Evolutionary conservation across 2,113 vertebrate species (phyloP).

Genomic region (Colossoma macropomum): DNA sequence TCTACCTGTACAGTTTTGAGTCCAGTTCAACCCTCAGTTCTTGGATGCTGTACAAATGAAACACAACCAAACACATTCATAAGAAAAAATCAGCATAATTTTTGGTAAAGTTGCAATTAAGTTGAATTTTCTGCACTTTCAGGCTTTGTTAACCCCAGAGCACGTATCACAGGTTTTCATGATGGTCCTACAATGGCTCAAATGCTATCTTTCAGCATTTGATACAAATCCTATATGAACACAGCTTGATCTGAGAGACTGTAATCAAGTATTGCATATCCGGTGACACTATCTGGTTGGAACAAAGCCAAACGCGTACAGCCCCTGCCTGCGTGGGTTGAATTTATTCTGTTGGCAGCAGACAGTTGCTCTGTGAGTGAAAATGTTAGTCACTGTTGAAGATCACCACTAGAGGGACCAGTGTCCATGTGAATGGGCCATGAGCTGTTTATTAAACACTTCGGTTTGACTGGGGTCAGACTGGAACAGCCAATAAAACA

Average conservation of each 20-base stretch:
- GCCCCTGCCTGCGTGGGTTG: not conserved
- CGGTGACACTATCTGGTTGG: not conserved
- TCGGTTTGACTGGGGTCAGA: not conserved
- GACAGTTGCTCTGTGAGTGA: not conserved
- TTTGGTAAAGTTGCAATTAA: not conserved
- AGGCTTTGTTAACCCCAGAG: not conserved
- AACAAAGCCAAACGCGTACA: not conserved
- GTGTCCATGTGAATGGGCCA: slow-evolving; percentile 54
- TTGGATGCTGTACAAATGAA: no score
- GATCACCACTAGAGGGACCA: slow-evolving; percentile 73
- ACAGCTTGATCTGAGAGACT: not conserved
- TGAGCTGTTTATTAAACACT: not conserved
- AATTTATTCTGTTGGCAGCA: not conserved
- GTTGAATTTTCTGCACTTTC: no score
- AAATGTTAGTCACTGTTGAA: not conserved
- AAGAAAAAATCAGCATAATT: no score
- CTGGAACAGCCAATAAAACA: not conserved
- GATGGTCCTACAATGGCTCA: not conserved
- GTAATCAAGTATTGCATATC: not conserved
- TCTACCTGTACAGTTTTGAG: no score
- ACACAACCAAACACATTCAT: no score
- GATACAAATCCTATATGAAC: not conserved
- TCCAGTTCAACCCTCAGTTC: no score
- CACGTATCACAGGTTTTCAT: not conserved
- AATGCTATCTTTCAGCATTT: not conserved